These are phyloP conservation scores for Paedocypris micromegethes DNA, from an alignment of 2,797 vertebrate species.

Conservation along the genomic window DNA sequence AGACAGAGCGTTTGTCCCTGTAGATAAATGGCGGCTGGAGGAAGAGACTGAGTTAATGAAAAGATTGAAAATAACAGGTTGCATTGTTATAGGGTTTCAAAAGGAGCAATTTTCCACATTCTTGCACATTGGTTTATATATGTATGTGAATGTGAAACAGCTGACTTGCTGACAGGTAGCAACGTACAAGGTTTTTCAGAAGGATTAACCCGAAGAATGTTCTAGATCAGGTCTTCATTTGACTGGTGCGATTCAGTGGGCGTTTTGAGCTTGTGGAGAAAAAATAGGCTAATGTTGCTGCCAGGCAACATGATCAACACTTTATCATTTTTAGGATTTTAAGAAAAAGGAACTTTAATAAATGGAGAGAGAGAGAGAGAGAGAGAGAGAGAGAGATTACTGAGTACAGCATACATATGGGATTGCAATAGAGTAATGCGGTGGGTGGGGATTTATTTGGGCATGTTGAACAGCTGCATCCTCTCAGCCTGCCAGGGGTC, in stretches of 20 bases:
- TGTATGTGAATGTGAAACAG: background rate
- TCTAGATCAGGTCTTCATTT: conserved; percentile 4
- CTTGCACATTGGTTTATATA: background rate
- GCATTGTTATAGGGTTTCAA: too few species aligned
- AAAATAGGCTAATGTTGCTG: conserved; percentile 13
- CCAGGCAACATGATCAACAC: conserved; percentile 35
- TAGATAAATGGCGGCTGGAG: too few species aligned
- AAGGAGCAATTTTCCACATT: too few species aligned
- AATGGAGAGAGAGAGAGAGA: conserved; percentile 12
- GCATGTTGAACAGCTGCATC: conserved; percentile 31
- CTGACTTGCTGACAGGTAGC: too few species aligned
- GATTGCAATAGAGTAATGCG: conserved; percentile 2
- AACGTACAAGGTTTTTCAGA: background rate
- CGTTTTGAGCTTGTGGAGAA: conserved; percentile 1
- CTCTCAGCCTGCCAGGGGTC: conserved; percentile 22
- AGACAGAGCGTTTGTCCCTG: too few species aligned
- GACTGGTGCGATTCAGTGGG: conserved; percentile 7
- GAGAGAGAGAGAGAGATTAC: background rate
- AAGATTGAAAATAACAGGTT: too few species aligned
- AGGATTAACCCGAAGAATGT: conserved; percentile 18
- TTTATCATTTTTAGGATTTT: conserved; percentile 14
- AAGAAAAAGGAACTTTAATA: conserved; percentile 20
- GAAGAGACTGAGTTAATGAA: too few species aligned
- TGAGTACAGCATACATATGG: conserved; percentile 7
- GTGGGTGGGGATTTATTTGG: conserved; percentile 20